These are phyloP conservation scores for Thaleichthys pacificus DNA, from an alignment of 2,797 vertebrate genomes.

Conservation along the genomic window DNA sequence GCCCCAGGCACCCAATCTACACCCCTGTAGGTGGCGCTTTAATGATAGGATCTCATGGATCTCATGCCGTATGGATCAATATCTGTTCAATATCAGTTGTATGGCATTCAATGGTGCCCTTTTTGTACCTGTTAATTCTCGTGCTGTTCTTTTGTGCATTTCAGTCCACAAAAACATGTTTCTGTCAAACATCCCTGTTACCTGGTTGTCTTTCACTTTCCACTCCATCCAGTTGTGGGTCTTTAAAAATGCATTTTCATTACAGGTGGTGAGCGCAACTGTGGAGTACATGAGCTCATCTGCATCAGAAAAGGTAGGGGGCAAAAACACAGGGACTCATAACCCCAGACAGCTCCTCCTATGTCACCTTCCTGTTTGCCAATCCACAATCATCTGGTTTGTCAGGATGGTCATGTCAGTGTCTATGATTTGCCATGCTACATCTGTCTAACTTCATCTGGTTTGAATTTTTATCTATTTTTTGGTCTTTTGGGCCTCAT, in stretches of 20 bases:
- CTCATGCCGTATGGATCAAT: too few species aligned
- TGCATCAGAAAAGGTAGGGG: conserved; percentile 96
- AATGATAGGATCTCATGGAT: too few species aligned
- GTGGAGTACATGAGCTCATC: conserved; percentile 96
- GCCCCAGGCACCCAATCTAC: too few species aligned
- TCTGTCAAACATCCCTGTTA: background rate
- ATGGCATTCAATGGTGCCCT: too few species aligned
- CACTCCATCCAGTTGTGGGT: conserved; percentile 38
- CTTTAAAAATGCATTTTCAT: conserved; percentile 74
- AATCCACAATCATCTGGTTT: background rate
- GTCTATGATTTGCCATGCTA: background rate
- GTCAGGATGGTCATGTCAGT: background rate
- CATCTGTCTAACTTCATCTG: background rate
- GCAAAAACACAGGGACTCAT: conserved; percentile 28
- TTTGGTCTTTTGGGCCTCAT: background rate
- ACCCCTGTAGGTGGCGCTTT: too few species aligned
- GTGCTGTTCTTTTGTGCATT: too few species aligned
- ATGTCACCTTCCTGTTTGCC: background rate
- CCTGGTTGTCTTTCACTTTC: conserved; percentile 15
- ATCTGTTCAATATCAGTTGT: too few species aligned
- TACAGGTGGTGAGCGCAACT: conserved; percentile 94
- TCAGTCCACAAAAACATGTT: background rate
- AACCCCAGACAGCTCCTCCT: background rate
- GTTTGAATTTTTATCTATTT: background rate
- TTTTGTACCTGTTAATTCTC: too few species aligned